Conservation (phyloP, 2,797 vertebrate genomes). For the Mus caroli region DNA sequence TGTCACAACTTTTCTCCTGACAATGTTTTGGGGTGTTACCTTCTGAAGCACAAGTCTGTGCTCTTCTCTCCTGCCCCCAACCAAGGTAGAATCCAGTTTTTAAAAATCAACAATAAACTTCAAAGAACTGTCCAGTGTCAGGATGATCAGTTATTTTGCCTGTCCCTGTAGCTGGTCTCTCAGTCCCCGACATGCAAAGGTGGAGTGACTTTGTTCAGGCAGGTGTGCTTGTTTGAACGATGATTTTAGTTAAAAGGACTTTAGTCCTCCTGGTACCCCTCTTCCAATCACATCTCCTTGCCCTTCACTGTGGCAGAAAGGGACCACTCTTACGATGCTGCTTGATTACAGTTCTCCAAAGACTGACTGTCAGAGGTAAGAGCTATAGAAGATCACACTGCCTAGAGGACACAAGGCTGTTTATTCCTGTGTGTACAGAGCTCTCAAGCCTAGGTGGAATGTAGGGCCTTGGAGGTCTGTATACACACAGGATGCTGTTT, state of each 20-base stretch:
- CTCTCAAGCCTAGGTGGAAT: background rate
- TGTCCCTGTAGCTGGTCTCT: background rate
- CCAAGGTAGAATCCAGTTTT: slow-evolving; percentile 5
- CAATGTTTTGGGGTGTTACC: slow-evolving; percentile 43
- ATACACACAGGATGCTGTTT: background rate
- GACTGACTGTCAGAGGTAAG: slow-evolving; percentile 6
- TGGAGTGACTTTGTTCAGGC: background rate
- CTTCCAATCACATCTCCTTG: slow-evolving; percentile 12
- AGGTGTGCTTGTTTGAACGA: background rate
- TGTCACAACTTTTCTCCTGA: slow-evolving; percentile 16
- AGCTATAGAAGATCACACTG: background rate
- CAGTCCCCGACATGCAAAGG: background rate
- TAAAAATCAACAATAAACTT: background rate
- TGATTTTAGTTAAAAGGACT: slow-evolving; percentile 20
- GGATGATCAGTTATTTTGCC: background rate
- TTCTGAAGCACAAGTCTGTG: background rate
- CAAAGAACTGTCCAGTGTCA: background rate
- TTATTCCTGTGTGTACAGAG: background rate
- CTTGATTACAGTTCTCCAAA: slow-evolving; percentile 54
- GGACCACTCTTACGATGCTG: background rate
- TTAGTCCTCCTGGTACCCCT: slow-evolving; percentile 4
- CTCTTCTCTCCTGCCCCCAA: background rate
- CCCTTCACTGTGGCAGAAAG: slow-evolving; percentile 11
- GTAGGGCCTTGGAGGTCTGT: slow-evolving; percentile 10
- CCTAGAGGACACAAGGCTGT: background rate